Evolutionary conservation across 2,113 vertebrate genomes (phyloP).

Genomic region (Madoqua kirkii): DNA sequence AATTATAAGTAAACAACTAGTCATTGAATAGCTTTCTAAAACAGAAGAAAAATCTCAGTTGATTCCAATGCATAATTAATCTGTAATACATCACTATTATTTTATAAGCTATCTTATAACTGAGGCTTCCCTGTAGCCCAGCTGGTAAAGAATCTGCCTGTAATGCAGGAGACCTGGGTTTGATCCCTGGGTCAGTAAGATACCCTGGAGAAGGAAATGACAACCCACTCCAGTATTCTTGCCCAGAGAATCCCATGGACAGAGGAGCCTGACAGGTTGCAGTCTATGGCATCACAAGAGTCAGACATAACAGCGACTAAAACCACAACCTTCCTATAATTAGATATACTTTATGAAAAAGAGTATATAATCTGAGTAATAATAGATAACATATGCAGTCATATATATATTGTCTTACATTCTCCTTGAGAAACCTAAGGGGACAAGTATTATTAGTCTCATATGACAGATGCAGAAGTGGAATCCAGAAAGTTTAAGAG

Average conservation of each 20-base stretch:
- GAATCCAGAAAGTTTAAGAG: neutral
- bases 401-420: neutral
- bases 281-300: fast-evolving
- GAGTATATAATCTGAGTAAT: neutral
- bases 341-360: neutral
- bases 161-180: neutral
- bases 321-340: neutral
- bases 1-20: neutral
- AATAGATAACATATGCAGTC: neutral
- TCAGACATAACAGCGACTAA: fast-evolving
- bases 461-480: neutral
- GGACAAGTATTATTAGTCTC: neutral
- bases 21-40: constrained; percentile 15
- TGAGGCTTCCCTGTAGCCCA: neutral
- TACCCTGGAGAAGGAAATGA: neutral
- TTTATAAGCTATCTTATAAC: neutral
- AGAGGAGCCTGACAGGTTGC: neutral
- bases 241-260: neutral
- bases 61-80: neutral
- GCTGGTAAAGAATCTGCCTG: neutral
- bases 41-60: neutral
- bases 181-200: neutral
- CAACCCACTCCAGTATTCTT: neutral
- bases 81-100: neutral
- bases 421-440: neutral